These are phyloP conservation scores for Lypha dubia DNA, from an alignment of 2,888 invertebrate species.

Conservation along the genomic window DNA sequence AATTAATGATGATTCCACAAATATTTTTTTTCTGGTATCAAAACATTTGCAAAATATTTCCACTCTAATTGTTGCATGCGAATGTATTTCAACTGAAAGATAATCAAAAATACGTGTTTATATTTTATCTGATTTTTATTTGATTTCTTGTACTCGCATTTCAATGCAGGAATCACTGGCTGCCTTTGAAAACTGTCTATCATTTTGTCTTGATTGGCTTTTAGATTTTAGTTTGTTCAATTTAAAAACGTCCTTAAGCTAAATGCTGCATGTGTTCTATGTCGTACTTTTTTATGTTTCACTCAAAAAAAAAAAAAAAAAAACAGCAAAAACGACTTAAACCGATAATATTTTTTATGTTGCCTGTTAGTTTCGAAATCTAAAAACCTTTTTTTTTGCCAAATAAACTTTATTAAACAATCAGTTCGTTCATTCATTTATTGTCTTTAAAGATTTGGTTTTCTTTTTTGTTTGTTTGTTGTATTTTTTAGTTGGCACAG, in stretches of 20 bases:
- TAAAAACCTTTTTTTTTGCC: slow-evolving; percentile 49
- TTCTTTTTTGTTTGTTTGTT: too few relatives aligned
- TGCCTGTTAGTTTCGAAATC: neutral
- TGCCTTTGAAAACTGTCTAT: slow-evolving; percentile 55
- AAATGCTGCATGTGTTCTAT: slow-evolving; percentile 25
- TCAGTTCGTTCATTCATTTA: slow-evolving; percentile 30
- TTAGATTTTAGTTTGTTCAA: slow-evolving; percentile 57
- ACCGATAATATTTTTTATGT: slow-evolving; percentile 22
- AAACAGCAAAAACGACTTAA: neutral
- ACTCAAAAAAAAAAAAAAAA: too few relatives aligned
- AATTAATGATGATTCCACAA: neutral
- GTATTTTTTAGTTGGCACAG: slow-evolving; percentile 13
- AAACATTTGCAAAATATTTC: neutral
- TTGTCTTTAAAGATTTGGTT: neutral
- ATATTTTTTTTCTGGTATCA: neutral
- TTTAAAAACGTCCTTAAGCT: slow-evolving; percentile 47
- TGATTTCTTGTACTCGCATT: neutral
- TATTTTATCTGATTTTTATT: neutral
- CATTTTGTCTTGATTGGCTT: slow-evolving; percentile 64
- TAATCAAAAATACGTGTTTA: neutral
- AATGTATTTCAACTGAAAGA: neutral
- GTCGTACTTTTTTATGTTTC: slow-evolving; percentile 13
- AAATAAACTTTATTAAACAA: slow-evolving; percentile 68
- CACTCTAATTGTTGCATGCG: neutral
- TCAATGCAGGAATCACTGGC: too few relatives aligned